Conservation (phyloP, 1,140 invertebrate species). For the Neodiprion pinetum region DNA sequence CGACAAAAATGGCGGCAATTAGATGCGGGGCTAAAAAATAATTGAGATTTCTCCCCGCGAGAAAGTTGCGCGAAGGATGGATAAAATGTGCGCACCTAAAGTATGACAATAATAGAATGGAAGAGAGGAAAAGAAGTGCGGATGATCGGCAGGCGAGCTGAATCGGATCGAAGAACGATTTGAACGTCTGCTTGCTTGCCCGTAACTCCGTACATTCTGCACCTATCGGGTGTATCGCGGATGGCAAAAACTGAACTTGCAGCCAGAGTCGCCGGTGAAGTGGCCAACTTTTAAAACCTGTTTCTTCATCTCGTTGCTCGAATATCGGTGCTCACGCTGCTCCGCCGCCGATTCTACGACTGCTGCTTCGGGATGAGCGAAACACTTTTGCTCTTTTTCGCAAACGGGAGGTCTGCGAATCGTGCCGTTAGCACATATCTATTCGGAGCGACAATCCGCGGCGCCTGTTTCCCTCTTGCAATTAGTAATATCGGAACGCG, state of each 20-base stretch:
- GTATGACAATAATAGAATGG: no score
- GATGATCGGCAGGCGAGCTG: no score
- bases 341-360: neutral
- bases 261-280: neutral
- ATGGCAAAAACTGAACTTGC: conserved; percentile 11
- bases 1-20: no score
- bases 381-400: conserved; percentile 17
- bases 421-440: neutral
- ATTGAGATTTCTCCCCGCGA: no score
- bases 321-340: conserved; percentile 8
- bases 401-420: neutral
- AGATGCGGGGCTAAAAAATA: no score
- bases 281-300: conserved; percentile 19
- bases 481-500: neutral
- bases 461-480: neutral
- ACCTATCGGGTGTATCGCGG: no score
- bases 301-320: neutral
- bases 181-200: no score
- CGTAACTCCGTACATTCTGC: no score
- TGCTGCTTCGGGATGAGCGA: neutral
- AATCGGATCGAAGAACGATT: no score
- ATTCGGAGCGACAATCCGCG: neutral
- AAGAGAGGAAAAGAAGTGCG: no score
- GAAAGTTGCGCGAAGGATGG: no score
- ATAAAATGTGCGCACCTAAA: no score